Base-by-base conservation (phyloP, 1,140 invertebrate species). In the Drosophila sulfurigaster region DNA sequence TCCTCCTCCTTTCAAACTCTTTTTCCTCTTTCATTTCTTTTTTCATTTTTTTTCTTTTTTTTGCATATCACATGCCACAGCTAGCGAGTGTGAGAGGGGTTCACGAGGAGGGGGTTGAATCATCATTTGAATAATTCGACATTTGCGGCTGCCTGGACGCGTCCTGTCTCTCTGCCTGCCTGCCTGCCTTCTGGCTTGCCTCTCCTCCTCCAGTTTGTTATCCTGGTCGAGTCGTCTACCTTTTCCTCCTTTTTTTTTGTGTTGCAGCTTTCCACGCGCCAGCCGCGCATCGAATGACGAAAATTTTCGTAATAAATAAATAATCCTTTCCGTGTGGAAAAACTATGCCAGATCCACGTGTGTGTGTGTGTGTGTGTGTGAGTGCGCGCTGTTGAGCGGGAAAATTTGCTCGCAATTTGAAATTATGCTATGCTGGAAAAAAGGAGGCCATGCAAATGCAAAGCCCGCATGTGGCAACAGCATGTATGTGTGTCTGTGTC, bases 51-150 rank as follows among this genome's bases (percentile, higher is more conserved):
- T 41, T 77, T 67, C 64, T 49, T 64, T 63, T 82, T 81, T 86
- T 87, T 87, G 83, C 83, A 87, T 87, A 87, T 88, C 83, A 75
- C 70, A 79, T 76, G 67, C 66, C 54, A 38, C 45, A 43, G 60
- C 35, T 49, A 57, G 64, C 32, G 13, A 46, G 57, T 43, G 43
- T 25, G 59, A 4, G 20, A 62, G 78, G 78, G 66, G 71, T 52
- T 41, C 46, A 25, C 20, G 20, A 58, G 52, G 69, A 74, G 71
- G 83, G 83, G 83, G 79, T 87, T 86, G 83, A 88, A 87, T 87
- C 83, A 87, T 87, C 83, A 87, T 87, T 87, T 87, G 83, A 87
- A 87, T 87, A 87, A 87, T 88, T 87, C 83, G 83, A 87, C 83
- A 87, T 87, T 87, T 87, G 83, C 83, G 83, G 83, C 65, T 57